Evolutionary conservation across 2,888 invertebrate species (phyloP).

Genomic region (Ectemnius lituratus): DNA sequence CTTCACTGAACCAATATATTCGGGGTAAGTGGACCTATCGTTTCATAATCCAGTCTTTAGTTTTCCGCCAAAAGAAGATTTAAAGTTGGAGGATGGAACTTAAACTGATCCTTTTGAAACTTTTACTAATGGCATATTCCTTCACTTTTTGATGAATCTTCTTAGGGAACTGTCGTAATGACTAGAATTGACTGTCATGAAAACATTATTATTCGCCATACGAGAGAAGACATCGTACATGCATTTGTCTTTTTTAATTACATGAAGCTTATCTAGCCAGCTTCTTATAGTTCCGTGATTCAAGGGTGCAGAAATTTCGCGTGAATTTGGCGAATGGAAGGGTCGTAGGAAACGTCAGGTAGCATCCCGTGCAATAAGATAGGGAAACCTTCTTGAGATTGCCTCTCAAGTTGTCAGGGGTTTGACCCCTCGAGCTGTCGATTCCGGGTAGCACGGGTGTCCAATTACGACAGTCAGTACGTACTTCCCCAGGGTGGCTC

Average conservation of each 20-base stretch:
- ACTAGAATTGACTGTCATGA: too few relatives aligned
- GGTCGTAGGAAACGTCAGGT: slow-evolving; percentile 27
- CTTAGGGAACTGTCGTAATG: slow-evolving; percentile 24
- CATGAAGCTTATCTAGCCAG: not conserved
- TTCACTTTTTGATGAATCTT: slow-evolving; percentile 44
- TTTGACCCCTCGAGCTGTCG: slow-evolving; percentile 57
- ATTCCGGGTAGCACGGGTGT: slow-evolving; percentile 52
- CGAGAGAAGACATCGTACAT: too few relatives aligned
- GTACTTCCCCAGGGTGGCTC: not conserved
- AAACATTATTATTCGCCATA: too few relatives aligned
- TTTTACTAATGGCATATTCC: slow-evolving; percentile 33
- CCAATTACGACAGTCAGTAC: slow-evolving; percentile 52
- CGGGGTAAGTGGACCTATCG: slow-evolving; percentile 44
- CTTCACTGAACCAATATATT: slow-evolving; percentile 45
- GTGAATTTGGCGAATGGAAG: not conserved
- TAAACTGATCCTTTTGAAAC: slow-evolving; percentile 50
- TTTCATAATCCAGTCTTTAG: slow-evolving; percentile 31
- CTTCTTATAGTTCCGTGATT: not conserved
- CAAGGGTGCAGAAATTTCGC: not conserved
- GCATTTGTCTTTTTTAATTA: too few relatives aligned
- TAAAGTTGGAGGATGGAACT: slow-evolving; percentile 49
- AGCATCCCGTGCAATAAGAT: slow-evolving; percentile 53
- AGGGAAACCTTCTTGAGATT: slow-evolving; percentile 63
- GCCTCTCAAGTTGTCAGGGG: slow-evolving; percentile 59
- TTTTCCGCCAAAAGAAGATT: slow-evolving; percentile 55